Evolutionary conservation across 2,113 vertebrate genomes (phyloP).

Genomic region (Hypanus sabinus): DNA sequence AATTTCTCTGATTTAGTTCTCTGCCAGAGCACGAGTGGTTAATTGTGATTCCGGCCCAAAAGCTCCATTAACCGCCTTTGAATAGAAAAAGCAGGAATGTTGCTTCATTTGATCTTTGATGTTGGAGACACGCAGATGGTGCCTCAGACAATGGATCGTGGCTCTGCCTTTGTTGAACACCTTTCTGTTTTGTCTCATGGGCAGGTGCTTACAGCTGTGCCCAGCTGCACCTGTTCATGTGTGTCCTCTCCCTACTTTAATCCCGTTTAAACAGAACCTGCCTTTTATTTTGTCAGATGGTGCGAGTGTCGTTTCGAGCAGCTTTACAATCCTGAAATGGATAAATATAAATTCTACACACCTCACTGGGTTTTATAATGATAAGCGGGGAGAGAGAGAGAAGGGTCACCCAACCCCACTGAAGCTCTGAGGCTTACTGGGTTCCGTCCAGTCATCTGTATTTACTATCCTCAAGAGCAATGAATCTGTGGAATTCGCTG

Average conservation of each 20-base stretch:
- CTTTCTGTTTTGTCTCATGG: constrained; percentile 7
- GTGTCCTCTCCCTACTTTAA: background rate
- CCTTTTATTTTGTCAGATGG: background rate
- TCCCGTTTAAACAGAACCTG: background rate
- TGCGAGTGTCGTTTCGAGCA: background rate
- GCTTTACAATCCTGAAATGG: background rate
- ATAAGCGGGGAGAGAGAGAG: background rate
- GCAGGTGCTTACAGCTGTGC: constrained; percentile 16
- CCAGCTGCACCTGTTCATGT: background rate
- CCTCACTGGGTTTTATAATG: background rate
- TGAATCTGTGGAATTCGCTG: too few species aligned
- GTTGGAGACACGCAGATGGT: background rate
- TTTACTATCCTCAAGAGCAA: background rate
- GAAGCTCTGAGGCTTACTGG: background rate
- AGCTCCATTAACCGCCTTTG: background rate
- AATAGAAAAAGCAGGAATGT: background rate
- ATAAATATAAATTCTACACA: background rate
- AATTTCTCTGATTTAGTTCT: background rate
- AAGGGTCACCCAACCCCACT: background rate
- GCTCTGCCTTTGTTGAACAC: background rate
- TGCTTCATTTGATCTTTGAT: background rate
- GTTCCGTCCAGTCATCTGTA: background rate
- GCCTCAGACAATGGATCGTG: background rate
- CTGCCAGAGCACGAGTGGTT: background rate
- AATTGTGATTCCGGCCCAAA: background rate